Conservation (phyloP, 2,797 vertebrate genomes). For the Galago senegalensis region DNA sequence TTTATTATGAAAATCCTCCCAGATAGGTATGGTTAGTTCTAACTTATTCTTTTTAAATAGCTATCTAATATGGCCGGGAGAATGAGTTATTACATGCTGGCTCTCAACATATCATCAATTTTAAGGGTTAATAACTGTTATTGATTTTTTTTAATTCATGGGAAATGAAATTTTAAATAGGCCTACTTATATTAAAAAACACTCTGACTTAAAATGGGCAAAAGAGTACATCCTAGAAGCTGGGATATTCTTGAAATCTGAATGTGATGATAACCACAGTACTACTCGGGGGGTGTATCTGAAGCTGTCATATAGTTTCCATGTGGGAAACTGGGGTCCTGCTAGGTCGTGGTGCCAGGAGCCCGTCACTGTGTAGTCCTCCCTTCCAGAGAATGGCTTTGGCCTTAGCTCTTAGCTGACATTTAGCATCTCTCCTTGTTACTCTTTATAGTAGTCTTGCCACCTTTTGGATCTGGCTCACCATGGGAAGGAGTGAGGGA, state of each 20-base stretch:
- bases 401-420: background rate
- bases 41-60: slow-evolving; percentile 56
- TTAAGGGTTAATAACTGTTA: slow-evolving; percentile 52
- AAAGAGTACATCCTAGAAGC: background rate
- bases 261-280: background rate
- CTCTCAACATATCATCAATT: slow-evolving; percentile 63
- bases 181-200: slow-evolving; percentile 9
- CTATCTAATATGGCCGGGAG: slow-evolving; percentile 23
- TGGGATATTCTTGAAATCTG: background rate
- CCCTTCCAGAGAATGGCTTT: background rate
- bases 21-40: slow-evolving; percentile 43
- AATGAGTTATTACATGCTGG: background rate
- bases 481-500: background rate
- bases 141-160: background rate
- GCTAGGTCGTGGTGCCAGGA: background rate
- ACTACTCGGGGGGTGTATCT: background rate
- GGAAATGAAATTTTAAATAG: slow-evolving; percentile 54
- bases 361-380: background rate
- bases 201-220: slow-evolving; percentile 28
- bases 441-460: background rate
- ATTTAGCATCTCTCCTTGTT: background rate
- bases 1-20: slow-evolving; percentile 50
- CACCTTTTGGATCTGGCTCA: background rate
- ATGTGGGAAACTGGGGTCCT: background rate
- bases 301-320: background rate